Base-by-base conservation (phyloP, 2,113 vertebrate genomes). In the Nesoenas mayeri region DNA sequence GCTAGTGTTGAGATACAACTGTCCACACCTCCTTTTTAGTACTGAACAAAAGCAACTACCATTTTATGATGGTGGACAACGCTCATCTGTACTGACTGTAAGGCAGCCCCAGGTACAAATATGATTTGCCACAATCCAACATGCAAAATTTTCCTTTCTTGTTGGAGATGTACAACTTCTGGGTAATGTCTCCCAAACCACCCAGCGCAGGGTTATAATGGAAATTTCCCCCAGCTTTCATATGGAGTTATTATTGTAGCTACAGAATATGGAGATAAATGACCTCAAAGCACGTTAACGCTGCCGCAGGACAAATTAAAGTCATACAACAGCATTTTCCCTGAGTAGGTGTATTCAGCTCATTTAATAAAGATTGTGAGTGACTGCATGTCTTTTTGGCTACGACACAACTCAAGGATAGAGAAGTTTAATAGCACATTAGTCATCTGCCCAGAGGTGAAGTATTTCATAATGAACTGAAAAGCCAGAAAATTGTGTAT, bases 391-490 rank as follows among this genome's bases (percentile, higher is more conserved):
- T 38, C 79, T 77, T 70, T 97, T 94, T 96, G 96, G 90, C 96
- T 96, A 89, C 6, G 15, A 84, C 56, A 93, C 90, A 93, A 81
- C 65, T 69, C 38, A 95, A 81, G 70, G 93, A 95, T 93, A 96
- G 95, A 91, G 95, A 97, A 96, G 83, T 97, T 91, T 97, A 97
- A 98, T 93, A 97, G 85, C 25, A 19, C 67, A 88, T 98, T 97
- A 98, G 96, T 98, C 97, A 98, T 97, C 70, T 95, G 84, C 94
- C 92, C 84, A 82, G 92, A 91, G 95, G 96, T 96, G 69, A 96
- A 96, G 85, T 91, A 93, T 97, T 97, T 98, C 91, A 79, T 93
- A 97, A 97, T 56, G 90, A 96, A 89, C 32, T 92, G 69, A 95
- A 96, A 93, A 97, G 94, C 34, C 72, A 92, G 44, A 73, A 93